Conservation (phyloP, 2,888 invertebrate species). For the Orthosia incerta region DNA sequence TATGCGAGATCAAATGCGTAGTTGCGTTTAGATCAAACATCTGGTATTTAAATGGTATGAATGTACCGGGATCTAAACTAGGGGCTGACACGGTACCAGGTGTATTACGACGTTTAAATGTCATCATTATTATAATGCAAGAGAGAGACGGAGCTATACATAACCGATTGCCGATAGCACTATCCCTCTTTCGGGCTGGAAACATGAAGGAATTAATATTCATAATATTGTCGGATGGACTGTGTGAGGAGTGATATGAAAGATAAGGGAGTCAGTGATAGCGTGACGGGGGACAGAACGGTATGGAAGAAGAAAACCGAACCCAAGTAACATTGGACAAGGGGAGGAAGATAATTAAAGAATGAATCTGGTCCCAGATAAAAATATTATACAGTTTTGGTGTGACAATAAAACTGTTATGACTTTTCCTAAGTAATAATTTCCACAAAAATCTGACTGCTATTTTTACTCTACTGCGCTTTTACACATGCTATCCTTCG, state of each 20-base stretch:
- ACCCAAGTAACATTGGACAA: too few relatives aligned
- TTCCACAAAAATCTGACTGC: slow-evolving; percentile 9
- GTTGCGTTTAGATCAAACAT: slow-evolving; percentile 43
- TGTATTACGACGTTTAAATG: slow-evolving; percentile 2
- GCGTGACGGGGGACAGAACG: too few relatives aligned
- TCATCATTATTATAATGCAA: background rate
- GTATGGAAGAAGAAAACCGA: too few relatives aligned
- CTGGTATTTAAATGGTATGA: slow-evolving; percentile 21
- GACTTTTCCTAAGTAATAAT: slow-evolving; percentile 10
- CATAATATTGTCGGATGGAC: background rate
- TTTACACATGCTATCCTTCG: slow-evolving; percentile 37
- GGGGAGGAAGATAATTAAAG: too few relatives aligned
- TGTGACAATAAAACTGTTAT: background rate
- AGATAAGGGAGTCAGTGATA: too few relatives aligned
- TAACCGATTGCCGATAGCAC: background rate
- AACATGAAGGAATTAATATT: background rate
- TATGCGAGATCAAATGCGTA: slow-evolving; percentile 55
- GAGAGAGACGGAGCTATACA: background rate
- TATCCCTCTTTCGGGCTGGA: background rate
- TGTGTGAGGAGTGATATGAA: too few relatives aligned
- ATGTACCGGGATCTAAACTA: background rate
- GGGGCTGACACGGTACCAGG: background rate
- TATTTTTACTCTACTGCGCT: slow-evolving; percentile 51
- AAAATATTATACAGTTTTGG: slow-evolving; percentile 5
- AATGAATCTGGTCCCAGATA: background rate